These are phyloP conservation scores for Drosophila leontia DNA, from an alignment of 1,140 invertebrate genomes.

Conservation along the genomic window DNA sequence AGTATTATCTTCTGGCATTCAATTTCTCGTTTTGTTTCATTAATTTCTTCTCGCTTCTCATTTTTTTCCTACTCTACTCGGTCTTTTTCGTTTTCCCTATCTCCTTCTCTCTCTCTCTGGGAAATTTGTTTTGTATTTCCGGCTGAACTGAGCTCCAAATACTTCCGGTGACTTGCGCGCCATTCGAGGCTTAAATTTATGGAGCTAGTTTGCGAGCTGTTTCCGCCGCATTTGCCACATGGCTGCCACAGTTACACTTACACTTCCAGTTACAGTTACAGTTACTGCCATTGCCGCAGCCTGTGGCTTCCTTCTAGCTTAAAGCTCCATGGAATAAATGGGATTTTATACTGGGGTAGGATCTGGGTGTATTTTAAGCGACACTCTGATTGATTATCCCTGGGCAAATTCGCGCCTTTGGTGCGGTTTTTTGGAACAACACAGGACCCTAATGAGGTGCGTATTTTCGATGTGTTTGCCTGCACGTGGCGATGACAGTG, in stretches of 20 bases:
- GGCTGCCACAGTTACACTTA: conserved; percentile 29
- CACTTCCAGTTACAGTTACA: neutral
- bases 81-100: conserved; percentile 11
- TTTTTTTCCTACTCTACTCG: conserved; percentile 2
- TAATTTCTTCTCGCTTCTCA: conserved; percentile 47
- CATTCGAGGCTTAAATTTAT: conserved; percentile 68
- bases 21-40: conserved; percentile 65
- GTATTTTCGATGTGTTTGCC: neutral
- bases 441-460: conserved; percentile 32
- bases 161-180: conserved; percentile 72
- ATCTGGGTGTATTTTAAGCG: conserved; percentile 4
- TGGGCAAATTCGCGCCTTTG: conserved; percentile 27
- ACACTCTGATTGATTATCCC: conserved; percentile 50
- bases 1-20: conserved; percentile 20
- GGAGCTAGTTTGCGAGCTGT: conserved; percentile 63
- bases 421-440: conserved; percentile 2
- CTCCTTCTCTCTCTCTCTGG: conserved; percentile 21
- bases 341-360: neutral
- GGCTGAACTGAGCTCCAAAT: conserved; percentile 62
- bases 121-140: conserved; percentile 80
- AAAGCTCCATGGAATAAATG: conserved; percentile 1
- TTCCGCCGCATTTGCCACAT: conserved; percentile 73
- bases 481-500: conserved; percentile 9
- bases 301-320: neutral
- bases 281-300: conserved; percentile 3